A percentile compares a stretch with the other conserved stretches of the same genome.
Conservation (phyloP, 2,888 invertebrate genomes). For the Amphipoea lucens region DNA sequence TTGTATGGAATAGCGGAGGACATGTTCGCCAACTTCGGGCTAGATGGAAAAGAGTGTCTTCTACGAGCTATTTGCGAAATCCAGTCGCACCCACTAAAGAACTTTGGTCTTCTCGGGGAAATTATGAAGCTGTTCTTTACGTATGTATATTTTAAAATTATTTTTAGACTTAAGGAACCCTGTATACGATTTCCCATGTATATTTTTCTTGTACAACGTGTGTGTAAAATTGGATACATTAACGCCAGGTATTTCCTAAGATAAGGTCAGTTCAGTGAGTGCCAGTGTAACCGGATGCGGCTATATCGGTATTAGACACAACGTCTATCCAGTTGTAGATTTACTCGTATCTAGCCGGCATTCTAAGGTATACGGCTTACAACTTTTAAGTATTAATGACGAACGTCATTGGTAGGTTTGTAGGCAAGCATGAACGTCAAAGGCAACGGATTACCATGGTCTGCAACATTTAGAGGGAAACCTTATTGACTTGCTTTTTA, state of each 20-base stretch:
- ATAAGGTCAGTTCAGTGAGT: constrained; percentile 22
- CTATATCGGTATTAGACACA: constrained; percentile 38
- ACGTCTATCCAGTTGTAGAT: constrained; percentile 21
- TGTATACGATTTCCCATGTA: not conserved
- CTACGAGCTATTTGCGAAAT: constrained; percentile 96
- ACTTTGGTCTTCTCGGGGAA: constrained; percentile 95
- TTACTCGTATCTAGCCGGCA: constrained; percentile 18
- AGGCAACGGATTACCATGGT: not conserved
- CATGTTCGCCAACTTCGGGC: constrained; percentile 94
- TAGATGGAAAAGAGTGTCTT: constrained; percentile 95
- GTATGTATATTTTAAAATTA: constrained; percentile 88
- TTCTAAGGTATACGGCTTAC: constrained; percentile 22
- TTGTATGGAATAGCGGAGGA: constrained; percentile 95
- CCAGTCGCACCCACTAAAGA: constrained; percentile 94
- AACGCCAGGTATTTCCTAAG: constrained; percentile 21
- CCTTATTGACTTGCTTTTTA: not conserved
- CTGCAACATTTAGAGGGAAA: not conserved
- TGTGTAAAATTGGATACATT: constrained; percentile 11
- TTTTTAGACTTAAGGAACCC: not conserved
- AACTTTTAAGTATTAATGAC: not conserved
- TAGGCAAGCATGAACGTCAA: not conserved
- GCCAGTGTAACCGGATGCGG: constrained; percentile 43
- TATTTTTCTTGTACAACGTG: constrained; percentile 3
- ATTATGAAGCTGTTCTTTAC: constrained; percentile 95
- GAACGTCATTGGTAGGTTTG: not conserved